Percentiles rank a stretch among this genome's conserved stretches.
phyloP scores from a whole-genome alignment of 2,113 vertebrate species.

The Sinocyclocheilus anophthalmus region DNA sequence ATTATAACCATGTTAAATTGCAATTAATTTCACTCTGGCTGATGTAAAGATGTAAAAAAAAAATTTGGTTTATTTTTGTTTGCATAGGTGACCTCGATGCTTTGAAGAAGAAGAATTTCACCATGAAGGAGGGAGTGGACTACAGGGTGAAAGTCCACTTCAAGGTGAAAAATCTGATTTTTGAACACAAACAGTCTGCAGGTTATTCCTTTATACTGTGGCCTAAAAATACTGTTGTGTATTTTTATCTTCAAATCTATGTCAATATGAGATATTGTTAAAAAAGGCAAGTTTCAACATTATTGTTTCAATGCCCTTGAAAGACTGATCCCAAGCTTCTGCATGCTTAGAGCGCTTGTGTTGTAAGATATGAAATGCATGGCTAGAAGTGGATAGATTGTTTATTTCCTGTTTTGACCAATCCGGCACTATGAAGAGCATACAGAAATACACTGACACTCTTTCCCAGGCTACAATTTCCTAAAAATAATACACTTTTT shows the following conservation, averaged over 20 bases:
- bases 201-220: not conserved
- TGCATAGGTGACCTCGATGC: constrained; percentile 79
- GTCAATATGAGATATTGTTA: not conserved
- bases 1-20: not conserved
- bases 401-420: constrained; percentile 33
- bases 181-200: not conserved
- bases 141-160: constrained; percentile 92
- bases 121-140: constrained; percentile 88
- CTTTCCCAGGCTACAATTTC: constrained; percentile 49
- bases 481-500: constrained; percentile 47
- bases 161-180: constrained; percentile 78
- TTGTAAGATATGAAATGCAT: not conserved
- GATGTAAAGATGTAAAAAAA: not conserved
- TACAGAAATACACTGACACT: constrained; percentile 15
- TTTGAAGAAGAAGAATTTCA: constrained; percentile 79
- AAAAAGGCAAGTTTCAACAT: not conserved
- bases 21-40: not conserved
- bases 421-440: not conserved
- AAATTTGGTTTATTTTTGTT: not conserved
- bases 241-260: not conserved
- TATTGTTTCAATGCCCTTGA: not conserved
- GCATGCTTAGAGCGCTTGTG: not conserved
- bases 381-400: constrained; percentile 6
- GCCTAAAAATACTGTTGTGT: not conserved
- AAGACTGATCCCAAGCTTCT: not conserved